Base-by-base conservation (phyloP, 2,797 vertebrate species). In the Sparus aurata region DNA sequence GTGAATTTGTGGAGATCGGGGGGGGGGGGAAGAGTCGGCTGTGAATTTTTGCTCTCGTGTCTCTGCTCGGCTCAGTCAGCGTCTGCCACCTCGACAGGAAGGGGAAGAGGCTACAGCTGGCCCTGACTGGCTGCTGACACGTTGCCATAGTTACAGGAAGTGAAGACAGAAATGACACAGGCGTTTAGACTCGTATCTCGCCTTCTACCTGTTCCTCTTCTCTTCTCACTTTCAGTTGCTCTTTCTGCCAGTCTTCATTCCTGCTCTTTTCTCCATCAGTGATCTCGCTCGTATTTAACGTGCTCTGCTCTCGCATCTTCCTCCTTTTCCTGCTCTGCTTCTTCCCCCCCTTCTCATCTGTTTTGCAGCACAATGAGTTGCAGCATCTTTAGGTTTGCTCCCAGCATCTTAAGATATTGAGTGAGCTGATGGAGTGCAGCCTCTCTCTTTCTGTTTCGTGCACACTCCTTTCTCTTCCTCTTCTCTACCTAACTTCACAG, bases 141-240 rank as follows among this genome's bases (percentile, higher is more conserved):
- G 94, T 95, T 95, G 89, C 94, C 92, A 95, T 95, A 94, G 94
- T 93, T 94, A 95, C 94, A 93, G 93, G 93, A 95, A 94, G 93
- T 93, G 93, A 92, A 94, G 93, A 94, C 93, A 93, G 92, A 92
- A 93, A 93, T 84, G 91, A 92, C 94, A 92, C 83, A 53, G 87
- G 82, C 85, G 75, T 89, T 91, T 86, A 87, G 89, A 79, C 89
- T 88, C 70, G 38, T 85, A 85, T 86, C 82, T 84, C n/a, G 66
- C 87, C 64, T 47, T 82, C 81, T 90, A 91, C 87, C 87, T 92
- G 90, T 91, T 87, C 80, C 75, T 86, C 82, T 80, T 90, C 85
- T 79, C 77, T 38, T 69, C 69, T 82, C 78, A 85, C 82, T 89
- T 87, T 86, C 82, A 68, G 61, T 82, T 81, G 79, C 84, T 84